These are phyloP conservation scores for Riparia riparia DNA, from an alignment of 2,113 vertebrate genomes.

Conservation along the genomic window DNA sequence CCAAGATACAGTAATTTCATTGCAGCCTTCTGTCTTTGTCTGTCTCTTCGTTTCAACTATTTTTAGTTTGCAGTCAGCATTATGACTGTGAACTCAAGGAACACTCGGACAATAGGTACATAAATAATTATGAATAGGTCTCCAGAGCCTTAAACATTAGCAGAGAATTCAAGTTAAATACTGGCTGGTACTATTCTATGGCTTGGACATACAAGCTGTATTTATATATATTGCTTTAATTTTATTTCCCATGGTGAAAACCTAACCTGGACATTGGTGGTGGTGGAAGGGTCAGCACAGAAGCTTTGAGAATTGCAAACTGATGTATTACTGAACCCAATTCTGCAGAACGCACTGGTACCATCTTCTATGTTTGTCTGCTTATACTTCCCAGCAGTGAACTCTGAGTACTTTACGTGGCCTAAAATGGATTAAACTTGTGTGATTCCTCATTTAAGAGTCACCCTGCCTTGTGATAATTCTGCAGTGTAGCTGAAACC, in stretches of 20 bases:
- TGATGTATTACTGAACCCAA: not conserved
- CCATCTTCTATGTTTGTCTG: not conserved
- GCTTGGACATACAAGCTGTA: not conserved
- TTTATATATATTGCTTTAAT: not conserved
- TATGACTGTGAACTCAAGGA: slow-evolving; percentile 27
- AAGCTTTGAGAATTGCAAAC: not conserved
- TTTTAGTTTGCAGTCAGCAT: slow-evolving; percentile 48
- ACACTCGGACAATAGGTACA: slow-evolving; percentile 48
- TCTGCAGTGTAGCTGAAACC: not conserved
- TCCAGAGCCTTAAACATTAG: slow-evolving; percentile 35
- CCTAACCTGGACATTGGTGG: not conserved
- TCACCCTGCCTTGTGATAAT: not conserved
- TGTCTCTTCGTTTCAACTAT: slow-evolving; percentile 36
- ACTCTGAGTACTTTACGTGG: not conserved
- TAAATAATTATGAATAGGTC: slow-evolving; percentile 44
- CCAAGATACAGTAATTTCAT: slow-evolving; percentile 39
- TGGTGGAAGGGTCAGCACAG: not conserved
- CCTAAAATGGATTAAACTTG: not conserved
- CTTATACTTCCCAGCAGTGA: not conserved
- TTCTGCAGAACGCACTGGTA: not conserved
- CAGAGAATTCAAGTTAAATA: slow-evolving; percentile 6
- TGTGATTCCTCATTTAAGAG: not conserved
- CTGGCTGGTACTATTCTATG: not conserved
- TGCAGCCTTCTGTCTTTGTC: slow-evolving; percentile 42
- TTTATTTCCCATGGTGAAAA: not conserved